These are phyloP conservation scores for Oophaga sylvatica DNA, from an alignment of 2,797 vertebrate species.

Conservation along the genomic window DNA sequence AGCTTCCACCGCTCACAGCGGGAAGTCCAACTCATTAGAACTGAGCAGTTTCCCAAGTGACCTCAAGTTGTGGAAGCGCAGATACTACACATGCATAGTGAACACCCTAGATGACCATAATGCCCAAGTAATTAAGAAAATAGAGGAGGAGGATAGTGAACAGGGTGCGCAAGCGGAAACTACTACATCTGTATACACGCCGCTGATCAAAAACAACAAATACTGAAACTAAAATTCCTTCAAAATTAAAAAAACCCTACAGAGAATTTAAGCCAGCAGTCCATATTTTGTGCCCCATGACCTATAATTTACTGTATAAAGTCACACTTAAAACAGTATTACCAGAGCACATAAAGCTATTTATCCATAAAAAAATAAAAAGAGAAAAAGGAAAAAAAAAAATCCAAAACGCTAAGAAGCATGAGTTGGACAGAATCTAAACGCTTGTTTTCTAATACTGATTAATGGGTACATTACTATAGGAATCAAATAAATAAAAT, in stretches of 20 bases:
- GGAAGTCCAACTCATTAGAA: conserved; percentile 19
- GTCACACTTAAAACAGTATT: background rate
- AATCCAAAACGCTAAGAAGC: conserved; percentile 7
- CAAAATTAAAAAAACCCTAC: background rate
- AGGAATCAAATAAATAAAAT: conserved; percentile 11
- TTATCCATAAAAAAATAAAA: background rate
- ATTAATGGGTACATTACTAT: background rate
- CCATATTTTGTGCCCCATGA: conserved; percentile 2
- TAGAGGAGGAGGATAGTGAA: conserved; percentile 43
- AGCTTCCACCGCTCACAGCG: background rate
- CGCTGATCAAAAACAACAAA: conserved; percentile 61
- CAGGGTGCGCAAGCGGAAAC: conserved; percentile 21
- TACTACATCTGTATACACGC: conserved; percentile 35
- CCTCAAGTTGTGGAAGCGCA: background rate
- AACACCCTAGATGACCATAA: conserved; percentile 73
- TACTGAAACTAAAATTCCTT: conserved; percentile 54
- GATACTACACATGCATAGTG: background rate
- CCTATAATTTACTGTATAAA: background rate
- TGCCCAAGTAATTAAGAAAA: conserved; percentile 65
- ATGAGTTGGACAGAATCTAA: background rate
- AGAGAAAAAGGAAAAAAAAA: background rate
- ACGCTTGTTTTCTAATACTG: conserved; percentile 16
- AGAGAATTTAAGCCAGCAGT: background rate
- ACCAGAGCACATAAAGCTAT: conserved; percentile 12
- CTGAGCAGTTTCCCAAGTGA: background rate